Evolutionary conservation across 1,140 invertebrate species (phyloP).

Genomic region (Pomacea maculata): DNA sequence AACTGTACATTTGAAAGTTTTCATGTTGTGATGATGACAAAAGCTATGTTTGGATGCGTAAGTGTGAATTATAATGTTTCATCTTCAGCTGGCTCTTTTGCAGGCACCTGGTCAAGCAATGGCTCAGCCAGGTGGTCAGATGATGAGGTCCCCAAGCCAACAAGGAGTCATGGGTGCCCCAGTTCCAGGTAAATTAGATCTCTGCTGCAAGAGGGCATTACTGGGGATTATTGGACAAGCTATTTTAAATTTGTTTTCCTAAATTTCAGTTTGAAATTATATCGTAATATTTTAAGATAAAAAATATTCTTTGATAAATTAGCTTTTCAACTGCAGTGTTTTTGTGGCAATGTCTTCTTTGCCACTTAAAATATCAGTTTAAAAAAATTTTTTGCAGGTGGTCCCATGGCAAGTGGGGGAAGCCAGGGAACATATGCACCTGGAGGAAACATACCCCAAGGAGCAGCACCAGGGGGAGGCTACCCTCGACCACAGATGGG

Average conservation of each 20-base stretch:
- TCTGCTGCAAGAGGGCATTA: not conserved
- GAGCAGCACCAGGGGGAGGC: conserved; percentile 23
- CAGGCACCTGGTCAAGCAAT: conserved; percentile 46
- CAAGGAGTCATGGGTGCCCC: conserved; percentile 41
- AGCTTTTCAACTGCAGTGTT: not conserved
- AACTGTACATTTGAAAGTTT: no score
- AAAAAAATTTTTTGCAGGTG: conserved; percentile 9
- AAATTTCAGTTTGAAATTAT: not conserved
- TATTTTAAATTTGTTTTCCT: not conserved
- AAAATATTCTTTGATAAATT: no score
- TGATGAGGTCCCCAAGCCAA: conserved; percentile 43
- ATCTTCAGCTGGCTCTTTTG: conserved; percentile 2
- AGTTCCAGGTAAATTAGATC: conserved; percentile 21
- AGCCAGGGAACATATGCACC: conserved; percentile 27
- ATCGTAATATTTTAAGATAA: not conserved
- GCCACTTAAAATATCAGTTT: not conserved
- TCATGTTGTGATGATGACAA: no score
- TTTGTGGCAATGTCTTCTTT: not conserved
- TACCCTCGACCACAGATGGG: conserved; percentile 33
- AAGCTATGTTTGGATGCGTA: no score
- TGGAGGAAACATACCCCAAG: conserved; percentile 23
- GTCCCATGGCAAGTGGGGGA: conserved; percentile 20
- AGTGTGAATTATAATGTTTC: no score
- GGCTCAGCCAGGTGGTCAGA: conserved; percentile 32
- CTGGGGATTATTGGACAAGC: not conserved